Evolutionary conservation across 2,797 vertebrate genomes (phyloP), one percentile per base, ranked within the genome.

Genomic region (Semotilus atromaculatus): DNA sequence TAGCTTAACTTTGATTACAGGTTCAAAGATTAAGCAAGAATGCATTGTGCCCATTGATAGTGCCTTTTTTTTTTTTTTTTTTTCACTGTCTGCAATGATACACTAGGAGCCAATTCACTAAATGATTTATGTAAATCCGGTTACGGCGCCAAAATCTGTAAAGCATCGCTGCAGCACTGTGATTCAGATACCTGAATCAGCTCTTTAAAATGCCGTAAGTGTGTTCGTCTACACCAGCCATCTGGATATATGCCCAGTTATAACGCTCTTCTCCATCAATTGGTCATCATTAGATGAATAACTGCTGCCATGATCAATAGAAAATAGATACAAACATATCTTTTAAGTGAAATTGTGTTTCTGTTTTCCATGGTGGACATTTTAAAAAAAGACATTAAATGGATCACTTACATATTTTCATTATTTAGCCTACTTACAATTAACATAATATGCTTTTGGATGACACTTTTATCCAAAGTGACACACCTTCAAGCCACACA

Each of bases 161-260:
- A 14, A 29, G 60, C 76, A 66, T 66, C 19, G 18, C n/a, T 48
- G 58, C 58, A 43, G 8, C 58, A 64, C 36, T 64, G 58, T 79
- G 40, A 64, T 79, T 60, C 26, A 79, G 60, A 79, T 31, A 31
- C 58, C 40, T 79, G 60, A 79, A 48, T 64, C 76, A 66, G 76
- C 60, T 79, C 58, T 79, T 79, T 66, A 64, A 64, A 79, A 66
- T 64, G 76, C 40, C 19, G 31, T 51, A 80, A 67, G 62, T 51
- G 29, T 34, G 43, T 29, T 66, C 11, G 43, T 80, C 60, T 66
- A 79, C 77, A 64, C 26, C 60, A 79, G 34, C 74, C 77, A 48
- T 79, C 40, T 79, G 77, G 77, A 79, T 29, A 43, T 31, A 2
- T 79, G 38, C 76, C 76, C 58, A 48, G 60, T 45, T 66, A 23